Evolutionary conservation across 1,140 invertebrate genomes (phyloP), one percentile per base, ranked within the genome.

Genomic region (Ceratina australensis): DNA sequence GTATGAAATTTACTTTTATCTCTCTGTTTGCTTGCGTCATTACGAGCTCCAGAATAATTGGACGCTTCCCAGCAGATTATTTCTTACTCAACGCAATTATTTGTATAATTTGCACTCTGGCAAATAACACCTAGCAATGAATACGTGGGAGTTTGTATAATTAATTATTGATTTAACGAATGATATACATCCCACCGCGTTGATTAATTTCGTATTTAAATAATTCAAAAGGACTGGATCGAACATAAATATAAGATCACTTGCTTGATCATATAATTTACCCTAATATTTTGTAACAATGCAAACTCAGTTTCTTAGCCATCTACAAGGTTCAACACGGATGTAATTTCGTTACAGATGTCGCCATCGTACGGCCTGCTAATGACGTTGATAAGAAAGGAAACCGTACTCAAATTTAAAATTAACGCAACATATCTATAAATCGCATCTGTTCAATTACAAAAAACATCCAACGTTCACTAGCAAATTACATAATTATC

Each of bases 321-420:
- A 83, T 26, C 82, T 57, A 71, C 65, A 10, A 26, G 28, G 24
- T 28, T 18, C 22, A 13, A 22, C 20, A 2, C 20, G 20, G 7
- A 22, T 54, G 15, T 10, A 15, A 47, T 20, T 57, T 26, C 5
- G 26, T 24, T 8, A 33, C 76, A 83, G 82, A 83, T 83, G 81
- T 75, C 82, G 81, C 82, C 3, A 4, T 8, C 4, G 49, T 64
- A 60, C 81, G 42, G 20, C 24, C 18, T 16, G 4, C 5, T 16
- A 24, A 54, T 54, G 0, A 15, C 8, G 76, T 73, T 69, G 68
- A 50, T 82, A 83, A 78, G 33, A 68, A 52, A 26, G 75, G 2
- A 1, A 22, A 16, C 4, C 22, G 20, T 61, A 66, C 33, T 4
- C 0, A 5, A 59, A 26, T 59, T 59, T 10, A 59, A 77, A 60